Conservation (phyloP, 2,888 invertebrate genomes). For the Athalia rosae region DNA sequence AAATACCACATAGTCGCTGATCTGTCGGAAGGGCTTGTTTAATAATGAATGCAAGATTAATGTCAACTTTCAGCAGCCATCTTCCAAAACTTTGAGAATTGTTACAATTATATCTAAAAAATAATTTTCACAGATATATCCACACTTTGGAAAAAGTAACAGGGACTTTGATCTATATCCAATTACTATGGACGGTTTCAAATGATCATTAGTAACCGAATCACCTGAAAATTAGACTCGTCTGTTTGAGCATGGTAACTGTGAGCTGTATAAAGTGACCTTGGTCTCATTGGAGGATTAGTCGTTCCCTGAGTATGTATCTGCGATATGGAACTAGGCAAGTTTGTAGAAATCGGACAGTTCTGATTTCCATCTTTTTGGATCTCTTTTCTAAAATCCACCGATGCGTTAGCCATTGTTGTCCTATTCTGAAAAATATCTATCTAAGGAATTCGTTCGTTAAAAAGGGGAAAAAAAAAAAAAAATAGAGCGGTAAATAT, state of each 20-base stretch:
- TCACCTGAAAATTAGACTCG: conserved; percentile 64
- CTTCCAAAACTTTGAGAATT: too few species aligned
- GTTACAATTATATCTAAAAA: too few species aligned
- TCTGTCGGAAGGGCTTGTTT: too few species aligned
- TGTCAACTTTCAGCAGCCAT: too few species aligned
- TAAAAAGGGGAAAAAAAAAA: too few species aligned
- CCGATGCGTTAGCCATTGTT: conserved; percentile 47
- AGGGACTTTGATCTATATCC: neutral
- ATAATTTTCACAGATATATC: too few species aligned
- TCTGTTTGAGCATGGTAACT: conserved; percentile 74
- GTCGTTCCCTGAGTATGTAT: conserved; percentile 53
- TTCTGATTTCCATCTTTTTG: conserved; percentile 19
- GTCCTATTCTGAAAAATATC: neutral
- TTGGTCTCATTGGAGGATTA: conserved; percentile 76
- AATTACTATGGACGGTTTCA: neutral
- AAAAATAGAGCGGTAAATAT: too few species aligned
- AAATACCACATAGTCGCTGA: too few species aligned
- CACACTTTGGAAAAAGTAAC: too few species aligned
- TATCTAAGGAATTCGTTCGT: too few species aligned
- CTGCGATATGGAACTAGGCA: neutral
- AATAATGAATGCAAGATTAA: too few species aligned
- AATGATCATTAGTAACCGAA: neutral
- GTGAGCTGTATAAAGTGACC: conserved; percentile 82
- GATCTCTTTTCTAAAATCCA: conserved; percentile 41
- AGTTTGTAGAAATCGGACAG: conserved; percentile 1